A percentile compares a stretch with the other conserved stretches of the same genome.
Conservation (phyloP, 2,888 invertebrate genomes). For the Archaeoteleia sp. region DNA sequence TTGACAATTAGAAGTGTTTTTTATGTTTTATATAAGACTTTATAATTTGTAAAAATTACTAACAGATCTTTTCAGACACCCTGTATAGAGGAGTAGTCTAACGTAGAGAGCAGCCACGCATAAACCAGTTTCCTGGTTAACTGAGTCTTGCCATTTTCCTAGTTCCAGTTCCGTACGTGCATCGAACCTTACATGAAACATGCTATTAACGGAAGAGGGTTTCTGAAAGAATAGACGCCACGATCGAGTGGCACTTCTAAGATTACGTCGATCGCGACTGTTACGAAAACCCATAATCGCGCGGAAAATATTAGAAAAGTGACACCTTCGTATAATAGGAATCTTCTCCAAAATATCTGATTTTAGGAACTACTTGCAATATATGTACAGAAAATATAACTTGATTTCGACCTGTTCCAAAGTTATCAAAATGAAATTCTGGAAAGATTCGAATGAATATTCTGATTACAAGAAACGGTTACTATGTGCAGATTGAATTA, state of each 20-base stretch:
- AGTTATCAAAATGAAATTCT: too few relatives aligned
- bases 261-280: slow-evolving; percentile 26
- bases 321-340: slow-evolving; percentile 6
- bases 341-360: too few relatives aligned
- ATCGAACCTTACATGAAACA: slow-evolving; percentile 63
- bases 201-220: slow-evolving; percentile 64
- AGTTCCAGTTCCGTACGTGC: slow-evolving; percentile 63
- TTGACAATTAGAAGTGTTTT: too few relatives aligned
- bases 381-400: too few relatives aligned
- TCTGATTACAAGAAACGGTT: too few relatives aligned
- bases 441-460: too few relatives aligned
- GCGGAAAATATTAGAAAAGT: slow-evolving; percentile 18
- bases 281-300: slow-evolving; percentile 24
- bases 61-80: slow-evolving; percentile 13
- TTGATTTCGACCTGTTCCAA: too few relatives aligned
- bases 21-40: not conserved
- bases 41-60: not conserved
- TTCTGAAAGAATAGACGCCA: slow-evolving; percentile 32
- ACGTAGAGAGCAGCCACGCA: slow-evolving; percentile 63
- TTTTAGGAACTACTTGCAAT: too few relatives aligned
- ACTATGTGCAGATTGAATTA: slow-evolving; percentile 44
- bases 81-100: slow-evolving; percentile 6
- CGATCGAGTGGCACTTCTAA: slow-evolving; percentile 43
- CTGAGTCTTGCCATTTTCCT: slow-evolving; percentile 68
- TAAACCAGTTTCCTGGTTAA: slow-evolving; percentile 73